Base-by-base conservation (phyloP, 64 coral and sea anemone genomes). In the Dendrophyllia cribrosa region DNA sequence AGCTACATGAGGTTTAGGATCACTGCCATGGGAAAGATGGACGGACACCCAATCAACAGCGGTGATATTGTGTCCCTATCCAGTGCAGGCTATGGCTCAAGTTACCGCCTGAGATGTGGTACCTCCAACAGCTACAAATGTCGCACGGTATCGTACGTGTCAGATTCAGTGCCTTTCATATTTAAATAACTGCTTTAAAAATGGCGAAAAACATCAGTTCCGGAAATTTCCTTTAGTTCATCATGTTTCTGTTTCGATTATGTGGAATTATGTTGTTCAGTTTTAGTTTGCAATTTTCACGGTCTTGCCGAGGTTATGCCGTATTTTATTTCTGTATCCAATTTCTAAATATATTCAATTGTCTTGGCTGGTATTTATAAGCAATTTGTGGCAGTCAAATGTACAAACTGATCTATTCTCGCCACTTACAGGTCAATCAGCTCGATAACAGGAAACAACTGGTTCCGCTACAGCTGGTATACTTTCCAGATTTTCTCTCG, bases 401-500 rank as follows among this genome's bases (percentile, higher is more conserved):
- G n/a, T n/a, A n/a, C n/a, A n/a, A n/a, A n/a, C n/a, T n/a, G n/a
- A n/a, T 55, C 2, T 0, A 55, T 55, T 55, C 52, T 55, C 0
- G 52, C 11, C n/a, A n/a, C 11, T 55, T 55, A 20, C 56, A 51
- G 75, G 47, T 23, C 34, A 6, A 3, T 9, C 3, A 60, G 5
- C 3, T 59, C 87, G 20, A 3, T 77, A 6, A 43, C 7, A 3
- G 73, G 87, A 60, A 89, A 89, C 72, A 9, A 45, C 34, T 89
- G 87, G 87, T 65, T 89, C 43, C 0, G 46, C 15, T 48, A 47
- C 12, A 44, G 8, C 72, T 60, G 13, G 5, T 49, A n/a, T 0
- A 21, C 5, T 5, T 78, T 89, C 22, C 86, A 84, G 51, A 96
- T 96, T 72, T 96, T 89, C 63, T 92, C 95, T 19, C 86, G 70